Evolutionary conservation across 2,888 invertebrate genomes (phyloP).

Genomic region (Pseudococcus jackbeardsleyi): DNA sequence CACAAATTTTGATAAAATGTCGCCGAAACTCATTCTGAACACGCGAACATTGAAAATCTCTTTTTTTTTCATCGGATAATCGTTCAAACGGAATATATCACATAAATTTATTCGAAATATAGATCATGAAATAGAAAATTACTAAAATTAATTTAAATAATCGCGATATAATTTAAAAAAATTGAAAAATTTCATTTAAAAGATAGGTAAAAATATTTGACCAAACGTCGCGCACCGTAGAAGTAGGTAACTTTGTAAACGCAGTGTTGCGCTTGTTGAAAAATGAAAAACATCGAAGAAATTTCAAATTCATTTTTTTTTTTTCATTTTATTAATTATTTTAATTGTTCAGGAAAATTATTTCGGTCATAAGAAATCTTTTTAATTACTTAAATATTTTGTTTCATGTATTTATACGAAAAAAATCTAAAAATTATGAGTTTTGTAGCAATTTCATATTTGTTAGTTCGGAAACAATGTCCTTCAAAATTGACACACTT

Average conservation of each 20-base stretch:
- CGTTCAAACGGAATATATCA: background rate
- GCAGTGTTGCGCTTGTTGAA: background rate
- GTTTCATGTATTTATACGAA: background rate
- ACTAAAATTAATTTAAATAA: background rate
- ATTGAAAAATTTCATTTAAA: background rate
- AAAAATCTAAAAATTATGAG: too few relatives aligned
- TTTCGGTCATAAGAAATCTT: background rate
- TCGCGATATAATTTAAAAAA: background rate
- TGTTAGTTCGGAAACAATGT: background rate
- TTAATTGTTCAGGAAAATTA: background rate
- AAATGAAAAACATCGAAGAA: background rate
- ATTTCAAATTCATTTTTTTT: background rate
- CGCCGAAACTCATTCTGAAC: too few relatives aligned
- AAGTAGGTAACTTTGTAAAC: background rate
- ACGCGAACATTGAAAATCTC: background rate
- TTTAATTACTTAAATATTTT: background rate
- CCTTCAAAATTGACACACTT: background rate
- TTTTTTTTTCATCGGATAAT: background rate
- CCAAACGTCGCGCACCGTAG: background rate
- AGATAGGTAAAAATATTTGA: background rate
- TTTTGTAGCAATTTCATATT: background rate
- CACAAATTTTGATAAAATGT: too few relatives aligned
- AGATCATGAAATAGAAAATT: background rate
- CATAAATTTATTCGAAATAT: background rate
- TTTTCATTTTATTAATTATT: background rate